Evolutionary conservation across 1,140 invertebrate species (phyloP).

Genomic region (Apis florea): DNA sequence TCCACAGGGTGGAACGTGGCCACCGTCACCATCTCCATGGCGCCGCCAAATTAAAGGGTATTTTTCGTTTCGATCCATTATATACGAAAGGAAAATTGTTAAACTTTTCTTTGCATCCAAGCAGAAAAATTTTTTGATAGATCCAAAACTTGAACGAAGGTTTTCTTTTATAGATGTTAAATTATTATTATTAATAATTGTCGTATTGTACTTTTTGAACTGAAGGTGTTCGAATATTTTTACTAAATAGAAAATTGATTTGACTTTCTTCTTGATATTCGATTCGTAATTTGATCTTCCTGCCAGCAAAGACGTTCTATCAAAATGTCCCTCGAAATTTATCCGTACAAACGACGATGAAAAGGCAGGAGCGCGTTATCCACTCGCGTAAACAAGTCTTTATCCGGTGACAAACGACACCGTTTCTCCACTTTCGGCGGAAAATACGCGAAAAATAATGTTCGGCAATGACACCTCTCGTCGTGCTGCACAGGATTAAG

Average conservation of each 20-base stretch:
- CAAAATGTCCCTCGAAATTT: background rate
- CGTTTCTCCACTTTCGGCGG: background rate
- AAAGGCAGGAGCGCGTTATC: background rate
- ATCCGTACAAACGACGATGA: background rate
- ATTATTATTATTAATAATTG: no score
- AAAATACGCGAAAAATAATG: background rate
- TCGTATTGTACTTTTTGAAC: no score
- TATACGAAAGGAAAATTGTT: no score
- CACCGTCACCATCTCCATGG: slow-evolving; percentile 53
- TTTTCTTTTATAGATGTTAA: no score
- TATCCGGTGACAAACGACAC: background rate
- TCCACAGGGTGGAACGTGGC: slow-evolving; percentile 46
- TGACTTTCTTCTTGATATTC: no score
- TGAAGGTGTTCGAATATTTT: no score
- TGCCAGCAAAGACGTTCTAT: no score
- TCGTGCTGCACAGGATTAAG: background rate
- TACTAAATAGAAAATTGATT: no score
- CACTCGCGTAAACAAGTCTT: background rate
- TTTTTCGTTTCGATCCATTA: background rate
- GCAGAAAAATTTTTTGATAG: no score
- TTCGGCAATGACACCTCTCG: background rate
- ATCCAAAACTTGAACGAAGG: no score
- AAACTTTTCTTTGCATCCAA: no score
- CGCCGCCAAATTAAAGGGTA: slow-evolving; percentile 60
- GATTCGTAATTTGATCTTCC: no score